Percentiles rank a stretch among this genome's conserved stretches.
Conservation (phyloP, 2,113 vertebrate genomes). For the Prunella fulvescens region DNA sequence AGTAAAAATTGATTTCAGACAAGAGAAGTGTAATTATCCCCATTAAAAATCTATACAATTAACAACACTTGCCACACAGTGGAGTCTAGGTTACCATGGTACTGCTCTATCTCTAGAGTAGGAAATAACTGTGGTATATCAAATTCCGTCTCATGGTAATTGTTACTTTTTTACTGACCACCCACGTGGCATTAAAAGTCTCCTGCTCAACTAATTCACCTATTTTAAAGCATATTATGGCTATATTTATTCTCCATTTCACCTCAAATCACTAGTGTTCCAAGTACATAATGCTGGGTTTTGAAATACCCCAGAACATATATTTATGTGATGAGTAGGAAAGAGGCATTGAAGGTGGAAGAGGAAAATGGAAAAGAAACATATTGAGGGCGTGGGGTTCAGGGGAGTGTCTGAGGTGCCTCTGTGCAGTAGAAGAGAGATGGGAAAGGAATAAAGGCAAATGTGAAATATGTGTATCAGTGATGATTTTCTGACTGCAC, state of each 20-base stretch:
- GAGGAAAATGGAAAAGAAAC: background rate
- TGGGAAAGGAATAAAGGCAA: background rate
- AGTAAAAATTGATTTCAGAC: conserved; percentile 16
- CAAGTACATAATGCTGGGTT: conserved; percentile 40
- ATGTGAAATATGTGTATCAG: background rate
- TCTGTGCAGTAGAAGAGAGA: background rate
- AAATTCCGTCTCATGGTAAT: conserved; percentile 44
- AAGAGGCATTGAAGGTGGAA: background rate
- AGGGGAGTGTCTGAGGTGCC: background rate
- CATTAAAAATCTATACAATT: conserved; percentile 28
- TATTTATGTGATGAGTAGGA: conserved; percentile 11
- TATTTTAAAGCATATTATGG: conserved; percentile 44
- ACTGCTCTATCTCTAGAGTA: conserved; percentile 11
- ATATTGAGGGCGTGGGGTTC: background rate
- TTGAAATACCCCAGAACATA: background rate
- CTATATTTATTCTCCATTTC: conserved; percentile 36
- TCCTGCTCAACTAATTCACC: conserved; percentile 52
- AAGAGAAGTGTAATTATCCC: conserved; percentile 15
- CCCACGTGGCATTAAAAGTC: conserved; percentile 37
- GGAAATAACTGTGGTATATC: conserved; percentile 33
- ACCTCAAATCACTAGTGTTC: conserved; percentile 26
- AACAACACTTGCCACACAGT: conserved; percentile 16
- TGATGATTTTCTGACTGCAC: background rate
- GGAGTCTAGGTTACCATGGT: conserved; percentile 41
- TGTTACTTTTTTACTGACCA: conserved; percentile 49